These are phyloP conservation scores for Struthidea cinerea DNA, from an alignment of 2,113 vertebrate species.

Conservation along the genomic window DNA sequence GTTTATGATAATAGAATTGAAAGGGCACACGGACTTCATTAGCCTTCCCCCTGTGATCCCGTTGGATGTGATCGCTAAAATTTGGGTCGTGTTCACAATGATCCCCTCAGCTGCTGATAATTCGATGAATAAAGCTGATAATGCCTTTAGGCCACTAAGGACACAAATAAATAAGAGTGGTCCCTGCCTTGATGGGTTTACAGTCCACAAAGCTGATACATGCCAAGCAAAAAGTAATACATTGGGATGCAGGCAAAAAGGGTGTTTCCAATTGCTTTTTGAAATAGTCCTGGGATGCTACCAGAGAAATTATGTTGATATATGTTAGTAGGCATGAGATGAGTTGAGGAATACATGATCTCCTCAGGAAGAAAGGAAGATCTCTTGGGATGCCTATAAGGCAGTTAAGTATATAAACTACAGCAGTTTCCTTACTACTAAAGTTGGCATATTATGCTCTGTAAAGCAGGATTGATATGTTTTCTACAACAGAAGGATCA, in stretches of 20 bases:
- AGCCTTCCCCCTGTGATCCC: not conserved
- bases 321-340: not conserved
- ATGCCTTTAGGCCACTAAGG: not conserved
- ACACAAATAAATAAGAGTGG: not conserved
- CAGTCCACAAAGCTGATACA: not conserved
- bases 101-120: not conserved
- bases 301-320: not conserved
- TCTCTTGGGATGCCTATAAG: not conserved
- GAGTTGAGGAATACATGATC: not conserved
- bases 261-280: not conserved
- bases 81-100: not conserved
- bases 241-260: not conserved
- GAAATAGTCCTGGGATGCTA: not conserved
- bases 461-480: not conserved
- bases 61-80: accelerated
- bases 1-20: not conserved
- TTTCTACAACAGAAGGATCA: not conserved
- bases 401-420: not conserved
- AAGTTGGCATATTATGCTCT: not conserved
- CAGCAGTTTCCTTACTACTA: not conserved
- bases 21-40: not conserved
- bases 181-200: not conserved
- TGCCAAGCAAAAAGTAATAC: not conserved
- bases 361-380: not conserved
- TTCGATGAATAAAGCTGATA: not conserved